Percentiles rank a stretch among this genome's conserved stretches.
Evolutionary conservation across 2,113 vertebrate species (phyloP).

Genomic region (Siphamia tubifer): DNA sequence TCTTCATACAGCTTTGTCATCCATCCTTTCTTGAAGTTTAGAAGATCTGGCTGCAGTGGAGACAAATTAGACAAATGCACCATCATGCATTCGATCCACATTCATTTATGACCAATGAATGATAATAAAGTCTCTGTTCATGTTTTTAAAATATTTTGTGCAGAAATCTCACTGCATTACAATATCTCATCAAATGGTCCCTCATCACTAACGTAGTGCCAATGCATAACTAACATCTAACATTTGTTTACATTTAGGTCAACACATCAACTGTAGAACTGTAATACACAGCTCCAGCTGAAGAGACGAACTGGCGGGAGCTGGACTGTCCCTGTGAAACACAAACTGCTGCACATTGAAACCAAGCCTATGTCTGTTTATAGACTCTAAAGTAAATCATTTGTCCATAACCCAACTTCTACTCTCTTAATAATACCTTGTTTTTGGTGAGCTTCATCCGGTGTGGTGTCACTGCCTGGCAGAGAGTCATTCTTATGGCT

Average conservation of each 20-base stretch:
- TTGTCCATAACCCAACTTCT: not conserved
- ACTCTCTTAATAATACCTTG: slow-evolving; percentile 70
- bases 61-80: slow-evolving; percentile 11
- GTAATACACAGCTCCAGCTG: slow-evolving; percentile 3
- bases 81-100: not conserved
- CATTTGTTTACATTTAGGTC: slow-evolving; percentile 26
- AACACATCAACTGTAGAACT: not conserved
- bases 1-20: slow-evolving; percentile 97
- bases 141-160: not conserved
- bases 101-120: not conserved
- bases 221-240: not conserved
- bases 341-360: slow-evolving; percentile 59
- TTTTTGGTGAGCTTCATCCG: slow-evolving; percentile 79
- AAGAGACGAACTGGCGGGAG: slow-evolving; percentile 49
- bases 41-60: slow-evolving; percentile 87
- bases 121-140: not conserved
- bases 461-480: slow-evolving; percentile 66
- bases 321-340: slow-evolving; percentile 63
- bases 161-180: not conserved
- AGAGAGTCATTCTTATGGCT: slow-evolving; percentile 67
- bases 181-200: not conserved
- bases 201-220: not conserved
- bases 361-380: slow-evolving; percentile 62
- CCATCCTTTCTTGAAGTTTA: slow-evolving; percentile 99
- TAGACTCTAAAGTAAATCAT: slow-evolving; percentile 42